Base-by-base conservation (phyloP, 2,797 vertebrate genomes). In the Lagodon rhomboides region DNA sequence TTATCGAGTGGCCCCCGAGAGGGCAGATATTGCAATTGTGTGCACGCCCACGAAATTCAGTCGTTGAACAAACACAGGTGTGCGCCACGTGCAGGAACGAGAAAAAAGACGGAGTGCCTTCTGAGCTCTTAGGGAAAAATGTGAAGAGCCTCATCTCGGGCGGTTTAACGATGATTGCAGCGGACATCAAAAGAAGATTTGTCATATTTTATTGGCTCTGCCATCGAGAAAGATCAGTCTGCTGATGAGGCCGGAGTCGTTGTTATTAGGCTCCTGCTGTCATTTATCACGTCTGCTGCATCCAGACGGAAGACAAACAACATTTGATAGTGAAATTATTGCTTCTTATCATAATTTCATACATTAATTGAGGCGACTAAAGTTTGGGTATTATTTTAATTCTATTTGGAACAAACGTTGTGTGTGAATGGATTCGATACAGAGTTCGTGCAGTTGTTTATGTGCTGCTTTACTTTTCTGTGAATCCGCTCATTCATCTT, bases 181-280 rank as follows among this genome's bases (percentile, higher is more conserved):
- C 18, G 30, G 78, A 82, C 74, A 75, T 87, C 77, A 80, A 78
- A 89, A 71, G 43, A 51, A 30, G 55, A 76, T 83, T 43, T 43
- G 59, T 87, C 75, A 63, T 75, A 46, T 82, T 83, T 82, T 75
- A 85, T 77, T 79, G 72, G 60, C 70, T 46, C 60, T 58, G 77
- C 34, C 64, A 46, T 47, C 11, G 46, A 55, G 67, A 72, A 63
- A 75, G 65, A 87, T 82, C 34, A 63, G 73, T n/a, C 12, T 79
- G 55, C 71, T 73, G 77, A 87, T 66, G 23, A 80, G 80, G 51
- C 34, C 64, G 67, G 49, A 58, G 78, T 70, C 34, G 66, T 80
- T 74, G 49, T 80, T 65, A 68, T 83, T 22, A 72, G 47, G 20
- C 15, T 49, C 64, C 68, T 75, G 60, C 68, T 66, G 18, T 43